Conservation (phyloP, 1,140 invertebrate species). For the Triops cancriformis region DNA sequence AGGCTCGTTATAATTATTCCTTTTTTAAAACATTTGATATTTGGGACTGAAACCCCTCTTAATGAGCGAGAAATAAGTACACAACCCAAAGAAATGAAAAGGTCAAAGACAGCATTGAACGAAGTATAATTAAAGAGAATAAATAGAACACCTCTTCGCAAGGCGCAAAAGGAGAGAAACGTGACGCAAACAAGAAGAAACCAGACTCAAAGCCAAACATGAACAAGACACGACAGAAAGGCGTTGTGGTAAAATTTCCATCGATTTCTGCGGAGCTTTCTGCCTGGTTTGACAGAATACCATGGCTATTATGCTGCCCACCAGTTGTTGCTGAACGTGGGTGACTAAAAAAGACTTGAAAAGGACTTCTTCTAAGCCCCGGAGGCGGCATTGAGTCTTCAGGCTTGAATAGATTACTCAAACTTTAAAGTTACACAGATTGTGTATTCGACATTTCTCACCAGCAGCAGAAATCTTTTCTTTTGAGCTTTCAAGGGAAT, state of each 20-base stretch:
- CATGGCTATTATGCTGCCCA: conserved; percentile 66
- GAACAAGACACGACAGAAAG: not conserved
- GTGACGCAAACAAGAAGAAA: no score
- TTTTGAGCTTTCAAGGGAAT: not conserved
- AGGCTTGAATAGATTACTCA: not conserved
- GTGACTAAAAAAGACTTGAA: not conserved
- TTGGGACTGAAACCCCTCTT: no score
- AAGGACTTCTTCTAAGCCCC: not conserved
- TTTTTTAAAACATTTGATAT: no score
- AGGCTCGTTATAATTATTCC: no score
- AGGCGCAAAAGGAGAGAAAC: no score
- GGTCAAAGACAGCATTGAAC: no score
- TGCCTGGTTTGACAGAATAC: conserved; percentile 68
- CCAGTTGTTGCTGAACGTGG: conserved; percentile 52
- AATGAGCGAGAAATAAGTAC: no score
- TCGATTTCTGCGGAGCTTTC: conserved; percentile 73
- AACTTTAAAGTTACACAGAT: not conserved
- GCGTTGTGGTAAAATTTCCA: conserved; percentile 51
- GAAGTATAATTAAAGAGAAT: conserved; percentile 25
- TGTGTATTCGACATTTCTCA: not conserved
- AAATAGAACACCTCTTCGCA: not conserved
- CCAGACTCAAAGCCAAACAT: not conserved
- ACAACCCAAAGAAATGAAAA: no score
- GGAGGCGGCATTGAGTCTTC: not conserved
- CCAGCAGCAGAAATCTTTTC: not conserved